A percentile compares a stretch with the other conserved stretches of the same genome.
phyloP scores from a whole-genome alignment of 2,888 invertebrate genomes.

The Myopa testacea region DNA sequence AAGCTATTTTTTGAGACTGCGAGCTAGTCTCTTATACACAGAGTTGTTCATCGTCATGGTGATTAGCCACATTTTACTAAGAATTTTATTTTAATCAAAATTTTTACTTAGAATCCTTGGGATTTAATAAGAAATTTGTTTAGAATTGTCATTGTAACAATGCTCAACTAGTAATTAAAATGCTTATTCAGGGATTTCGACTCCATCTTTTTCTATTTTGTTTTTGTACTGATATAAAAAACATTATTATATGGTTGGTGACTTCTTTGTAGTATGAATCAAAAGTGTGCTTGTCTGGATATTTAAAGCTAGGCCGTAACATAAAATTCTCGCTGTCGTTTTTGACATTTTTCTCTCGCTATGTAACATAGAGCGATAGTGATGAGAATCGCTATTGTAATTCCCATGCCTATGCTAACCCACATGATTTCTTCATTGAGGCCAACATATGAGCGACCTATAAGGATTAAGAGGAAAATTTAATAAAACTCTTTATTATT shows the following conservation, averaged over 20 bases:
- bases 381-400: constrained; percentile 80
- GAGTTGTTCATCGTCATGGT: too few species aligned
- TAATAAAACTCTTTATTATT: constrained; percentile 55
- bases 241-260: too few species aligned
- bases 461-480: constrained; percentile 20
- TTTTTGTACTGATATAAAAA: not conserved
- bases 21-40: too few species aligned
- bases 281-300: not conserved
- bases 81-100: too few species aligned
- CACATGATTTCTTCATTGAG: constrained; percentile 90
- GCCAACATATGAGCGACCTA: constrained; percentile 85
- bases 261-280: too few species aligned
- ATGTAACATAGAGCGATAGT: constrained; percentile 87
- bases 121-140: not conserved
- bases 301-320: constrained; percentile 75
- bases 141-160: not conserved
- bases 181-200: too few species aligned
- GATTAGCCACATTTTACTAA: too few species aligned
- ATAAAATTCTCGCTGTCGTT: constrained; percentile 78
- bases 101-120: too few species aligned
- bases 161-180: constrained; percentile 1
- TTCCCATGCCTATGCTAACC: constrained; percentile 81
- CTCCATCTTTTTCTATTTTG: not conserved
- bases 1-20: too few species aligned
- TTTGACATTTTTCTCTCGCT: constrained; percentile 82